A percentile compares a stretch with the other conserved stretches of the same genome.
Evolutionary conservation across 2,113 vertebrate genomes (phyloP).

Genomic region (Chascanopsetta lugubris): DNA sequence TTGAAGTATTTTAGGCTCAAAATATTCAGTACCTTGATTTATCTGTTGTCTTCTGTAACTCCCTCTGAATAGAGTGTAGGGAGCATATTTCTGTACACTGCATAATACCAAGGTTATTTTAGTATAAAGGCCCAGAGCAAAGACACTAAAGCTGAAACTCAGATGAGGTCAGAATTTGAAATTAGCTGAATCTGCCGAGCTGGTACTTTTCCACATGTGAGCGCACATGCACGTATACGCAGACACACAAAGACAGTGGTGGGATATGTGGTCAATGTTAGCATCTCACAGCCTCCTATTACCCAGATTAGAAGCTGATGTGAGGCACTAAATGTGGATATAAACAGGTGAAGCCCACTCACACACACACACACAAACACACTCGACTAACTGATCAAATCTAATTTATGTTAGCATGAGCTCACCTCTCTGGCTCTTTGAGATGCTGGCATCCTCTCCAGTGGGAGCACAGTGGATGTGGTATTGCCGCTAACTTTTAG

Average conservation of each 20-base stretch:
- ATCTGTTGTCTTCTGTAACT: slow-evolving; percentile 21
- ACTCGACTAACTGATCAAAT: slow-evolving; percentile 14
- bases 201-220: slow-evolving; percentile 46
- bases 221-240: slow-evolving; percentile 26
- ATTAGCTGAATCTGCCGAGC: slow-evolving; percentile 55
- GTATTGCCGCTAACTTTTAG: slow-evolving; percentile 1
- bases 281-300: slow-evolving; percentile 3
- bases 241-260: slow-evolving; percentile 30
- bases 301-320: slow-evolving; percentile 1
- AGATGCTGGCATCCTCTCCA: slow-evolving; percentile 7
- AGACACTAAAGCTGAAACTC: slow-evolving; percentile 27
- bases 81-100: slow-evolving; percentile 29
- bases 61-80: neutral
- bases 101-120: slow-evolving; percentile 16
- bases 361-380: neutral
- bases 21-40: slow-evolving; percentile 9
- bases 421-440: slow-evolving; percentile 32
- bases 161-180: slow-evolving; percentile 68
- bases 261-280: slow-evolving; percentile 20
- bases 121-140: slow-evolving; percentile 25
- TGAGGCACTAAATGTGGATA: slow-evolving; percentile 13
- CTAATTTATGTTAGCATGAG: slow-evolving; percentile 25
- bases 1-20: slow-evolving; percentile 25
- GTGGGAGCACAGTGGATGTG: neutral
- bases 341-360: neutral